Base-by-base conservation (phyloP, 2,797 vertebrate species). In the Sebastes taczanowskii region DNA sequence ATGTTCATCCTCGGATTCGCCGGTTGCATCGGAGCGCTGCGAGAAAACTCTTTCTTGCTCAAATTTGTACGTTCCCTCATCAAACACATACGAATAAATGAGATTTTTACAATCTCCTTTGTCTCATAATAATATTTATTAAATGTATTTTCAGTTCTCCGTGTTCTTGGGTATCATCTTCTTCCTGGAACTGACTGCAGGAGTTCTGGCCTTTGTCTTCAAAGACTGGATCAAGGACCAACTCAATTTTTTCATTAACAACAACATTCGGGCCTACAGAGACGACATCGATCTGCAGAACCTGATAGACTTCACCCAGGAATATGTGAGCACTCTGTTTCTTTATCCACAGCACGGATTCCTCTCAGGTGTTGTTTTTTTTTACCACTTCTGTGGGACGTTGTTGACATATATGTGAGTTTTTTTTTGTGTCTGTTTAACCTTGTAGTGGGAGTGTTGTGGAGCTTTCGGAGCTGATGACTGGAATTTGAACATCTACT, bases 201-300 rank as follows among this genome's bases (percentile, higher is more conserved):
- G 99, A 74, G 96, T 99, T 84, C 92, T 99, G 94, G 98, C 99
- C 5, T 99, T 99, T 86, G 99, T 99, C 90, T 99, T 99, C 94
- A 99, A 99, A 95, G 98, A 99, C 91, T 99, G 99, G 99, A 99
- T 99, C 94, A 99, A 99, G 94, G 98, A 99, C 92, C 98, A 99
- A 95, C 97, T 99, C 71, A 98, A 99, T 93, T 97, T 98, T 92
- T 99, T 99, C 87, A 99, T 99, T 89, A 99, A 99, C 96, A 99
- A 99, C 96, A 99, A 99, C 95, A 99, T 99, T 91, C 95, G 98
- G 87, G 99, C 99, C 0, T 99, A 99, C 94, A 91, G 99, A 90
- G 99, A 99, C 60, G 99, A 99, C 93, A 99, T 99, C 52, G 99
- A 99, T 91, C 96, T 99, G 75, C 99, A 99, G 92, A 99, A 99